These are phyloP conservation scores for Aethina tumida DNA, from an alignment of 1,140 invertebrate genomes.

Conservation along the genomic window DNA sequence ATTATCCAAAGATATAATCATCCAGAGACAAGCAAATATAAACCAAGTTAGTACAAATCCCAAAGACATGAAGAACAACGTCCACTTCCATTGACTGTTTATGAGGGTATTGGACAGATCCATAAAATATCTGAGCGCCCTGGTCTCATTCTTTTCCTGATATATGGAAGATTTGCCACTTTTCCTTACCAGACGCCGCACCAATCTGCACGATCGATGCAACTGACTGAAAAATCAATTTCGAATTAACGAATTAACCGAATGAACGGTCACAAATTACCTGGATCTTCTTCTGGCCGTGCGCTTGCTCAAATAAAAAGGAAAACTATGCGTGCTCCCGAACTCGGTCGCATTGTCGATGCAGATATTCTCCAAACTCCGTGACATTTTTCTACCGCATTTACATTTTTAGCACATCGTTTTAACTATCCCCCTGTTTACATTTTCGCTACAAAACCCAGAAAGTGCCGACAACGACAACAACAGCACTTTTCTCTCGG, in stretches of 20 bases:
- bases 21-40: slow-evolving; percentile 27
- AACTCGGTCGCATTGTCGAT: no score
- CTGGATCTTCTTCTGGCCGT: slow-evolving; percentile 12
- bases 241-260: not conserved
- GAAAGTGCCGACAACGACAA: no score
- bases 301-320: slow-evolving; percentile 13
- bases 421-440: no score
- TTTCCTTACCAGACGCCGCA: slow-evolving; percentile 16
- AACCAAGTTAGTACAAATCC: slow-evolving; percentile 26
- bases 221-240: not conserved
- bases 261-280: slow-evolving; percentile 6
- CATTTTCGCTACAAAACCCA: no score
- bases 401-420: no score
- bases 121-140: slow-evolving; percentile 11
- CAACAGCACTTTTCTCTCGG: no score
- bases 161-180: slow-evolving; percentile 17
- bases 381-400: no score
- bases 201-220: slow-evolving; percentile 15
- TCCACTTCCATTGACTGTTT: slow-evolving; percentile 49
- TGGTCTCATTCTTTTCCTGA: slow-evolving; percentile 9
- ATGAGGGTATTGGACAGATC: slow-evolving; percentile 53
- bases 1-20: slow-evolving; percentile 25
- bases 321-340: no score
- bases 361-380: no score
- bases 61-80: slow-evolving; percentile 39